A percentile compares a stretch with the other conserved stretches of the same genome.
phyloP scores from a whole-genome alignment of 2,797 vertebrate genomes.

The Knipowitschia caucasica region DNA sequence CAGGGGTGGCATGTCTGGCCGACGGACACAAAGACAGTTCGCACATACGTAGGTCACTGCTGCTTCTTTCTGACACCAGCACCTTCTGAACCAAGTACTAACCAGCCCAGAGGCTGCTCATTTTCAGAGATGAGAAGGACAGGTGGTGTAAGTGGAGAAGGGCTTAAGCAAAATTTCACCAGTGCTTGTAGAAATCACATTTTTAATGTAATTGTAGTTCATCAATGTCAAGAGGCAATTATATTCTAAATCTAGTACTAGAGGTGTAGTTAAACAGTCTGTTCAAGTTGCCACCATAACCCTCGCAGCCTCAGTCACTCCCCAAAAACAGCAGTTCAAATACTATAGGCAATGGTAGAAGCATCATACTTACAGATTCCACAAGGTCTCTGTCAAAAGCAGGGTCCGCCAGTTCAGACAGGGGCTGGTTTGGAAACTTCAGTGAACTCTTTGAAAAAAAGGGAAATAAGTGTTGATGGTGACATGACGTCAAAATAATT shows the following conservation, averaged over 20 bases:
- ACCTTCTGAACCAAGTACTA: too few relatives aligned
- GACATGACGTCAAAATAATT: not conserved
- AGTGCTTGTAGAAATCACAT: not conserved
- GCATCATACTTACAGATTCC: constrained; percentile 44
- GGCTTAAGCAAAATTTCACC: not conserved
- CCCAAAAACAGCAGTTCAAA: not conserved
- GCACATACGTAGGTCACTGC: too few relatives aligned
- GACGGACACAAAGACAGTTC: too few relatives aligned
- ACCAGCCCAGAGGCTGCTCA: too few relatives aligned
- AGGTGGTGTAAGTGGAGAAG: not conserved
- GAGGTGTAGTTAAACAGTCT: too few relatives aligned
- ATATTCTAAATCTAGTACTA: too few relatives aligned
- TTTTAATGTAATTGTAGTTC: not conserved
- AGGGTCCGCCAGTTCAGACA: constrained; percentile 22
- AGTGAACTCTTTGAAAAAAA: constrained; percentile 54
- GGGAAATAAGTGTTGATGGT: not conserved
- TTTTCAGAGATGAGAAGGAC: too few relatives aligned
- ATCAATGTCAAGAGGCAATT: not conserved
- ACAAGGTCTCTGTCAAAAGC: constrained; percentile 34
- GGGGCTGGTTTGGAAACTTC: constrained; percentile 44
- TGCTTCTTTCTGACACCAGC: too few relatives aligned
- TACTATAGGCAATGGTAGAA: not conserved
- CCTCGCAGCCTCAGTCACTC: too few relatives aligned
- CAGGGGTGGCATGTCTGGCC: too few relatives aligned
- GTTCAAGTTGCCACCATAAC: too few relatives aligned